Evolutionary conservation across 2,888 invertebrate species (phyloP).

Genomic region (Epinotia bilunana): DNA sequence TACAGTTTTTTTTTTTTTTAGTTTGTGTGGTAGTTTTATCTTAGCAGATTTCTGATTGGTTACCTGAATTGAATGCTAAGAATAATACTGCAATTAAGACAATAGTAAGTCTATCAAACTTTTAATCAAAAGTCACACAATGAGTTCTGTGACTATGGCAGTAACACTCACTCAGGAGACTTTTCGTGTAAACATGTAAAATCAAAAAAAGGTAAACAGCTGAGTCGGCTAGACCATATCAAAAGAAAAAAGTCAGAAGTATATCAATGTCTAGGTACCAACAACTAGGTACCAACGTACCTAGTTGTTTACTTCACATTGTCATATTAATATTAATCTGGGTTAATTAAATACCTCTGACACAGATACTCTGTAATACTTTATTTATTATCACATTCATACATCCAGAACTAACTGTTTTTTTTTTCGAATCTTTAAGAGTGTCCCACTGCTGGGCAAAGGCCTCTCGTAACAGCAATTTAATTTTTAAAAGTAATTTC

Average conservation of each 20-base stretch:
- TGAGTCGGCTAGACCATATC: too few relatives aligned
- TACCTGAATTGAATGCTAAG: neutral
- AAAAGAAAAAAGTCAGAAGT: too few relatives aligned
- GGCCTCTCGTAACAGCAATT: too few relatives aligned
- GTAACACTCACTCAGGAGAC: too few relatives aligned
- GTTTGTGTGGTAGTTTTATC: neutral
- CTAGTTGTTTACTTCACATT: neutral
- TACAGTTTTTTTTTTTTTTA: too few relatives aligned
- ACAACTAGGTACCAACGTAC: too few relatives aligned
- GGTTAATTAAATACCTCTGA: neutral
- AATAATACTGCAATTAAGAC: neutral
- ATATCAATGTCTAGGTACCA: too few relatives aligned
- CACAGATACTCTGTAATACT: neutral
- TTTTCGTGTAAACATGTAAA: neutral
- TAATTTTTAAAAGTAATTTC: neutral
- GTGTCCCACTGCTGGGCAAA: too few relatives aligned
- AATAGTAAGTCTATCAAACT: neutral
- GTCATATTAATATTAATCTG: too few relatives aligned
- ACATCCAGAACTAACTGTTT: neutral
- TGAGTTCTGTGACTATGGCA: neutral
- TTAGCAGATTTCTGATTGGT: neutral
- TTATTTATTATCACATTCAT: neutral
- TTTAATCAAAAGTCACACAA: neutral
- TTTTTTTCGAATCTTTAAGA: too few relatives aligned
- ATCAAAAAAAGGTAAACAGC: neutral